Base-by-base conservation (phyloP, 2,888 invertebrate species). In the Cremastinae sp. region DNA sequence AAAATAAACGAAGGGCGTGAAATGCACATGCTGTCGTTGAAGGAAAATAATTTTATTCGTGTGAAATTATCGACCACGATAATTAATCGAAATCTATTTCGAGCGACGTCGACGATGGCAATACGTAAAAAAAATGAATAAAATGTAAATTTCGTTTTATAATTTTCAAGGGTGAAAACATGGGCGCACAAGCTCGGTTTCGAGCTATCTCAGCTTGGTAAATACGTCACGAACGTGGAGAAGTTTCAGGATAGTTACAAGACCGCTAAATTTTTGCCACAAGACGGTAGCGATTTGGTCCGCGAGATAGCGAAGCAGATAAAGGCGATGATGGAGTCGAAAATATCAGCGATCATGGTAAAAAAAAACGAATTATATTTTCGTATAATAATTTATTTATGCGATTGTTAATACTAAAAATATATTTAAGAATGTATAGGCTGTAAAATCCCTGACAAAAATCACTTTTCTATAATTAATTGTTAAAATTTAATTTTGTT, bases 291-390 rank as follows among this genome's bases (percentile, higher is more conserved):
- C 82, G 93, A 93, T 84, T 91, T 97, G 86, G 94, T 96, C 35
- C 94, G 94, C 83, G 95, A 95, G 79, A 96, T 97, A 91, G 94
- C 95, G 8, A 94, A 94, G 80, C 95, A 96, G 83, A 95, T 98
- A 74, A 94, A 95, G 85, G 94, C 93, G 65, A 96, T 97, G 95
- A 95, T 97, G 94, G 95, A 95, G 80, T 93, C 95, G 47, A 97
- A 97, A 91, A 95, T 96, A 78, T 95, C 95, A 81, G 96, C 97
- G 8, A 96, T 97, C 35, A 93, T 94, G 91, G 95, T 95, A 90
- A 90, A 88, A 56, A 51, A 53, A 5, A 41, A 41, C 12, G 51
- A 43, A 1, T 43, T 16, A n/a, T 16, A 1, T n/a, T n/a, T n/a
- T n/a, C n/a, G n/a, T n/a, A 47, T 47, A 49, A 20, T n/a, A 47